Conservation (phyloP, 2,888 invertebrate genomes). For the Lochmaea capreae region DNA sequence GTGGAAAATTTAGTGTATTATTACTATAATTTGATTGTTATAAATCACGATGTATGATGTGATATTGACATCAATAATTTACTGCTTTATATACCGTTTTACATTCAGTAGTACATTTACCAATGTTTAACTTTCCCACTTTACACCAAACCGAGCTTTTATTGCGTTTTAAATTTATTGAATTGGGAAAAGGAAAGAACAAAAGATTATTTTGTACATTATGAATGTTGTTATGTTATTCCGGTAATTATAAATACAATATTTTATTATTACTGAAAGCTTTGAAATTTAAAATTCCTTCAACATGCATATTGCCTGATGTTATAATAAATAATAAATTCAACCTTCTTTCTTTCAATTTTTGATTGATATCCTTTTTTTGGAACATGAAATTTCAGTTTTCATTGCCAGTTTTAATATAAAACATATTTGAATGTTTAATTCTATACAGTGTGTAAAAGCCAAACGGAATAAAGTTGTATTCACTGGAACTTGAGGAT, state of each 20-base stretch:
- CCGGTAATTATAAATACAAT: background rate
- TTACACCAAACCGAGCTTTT: no score
- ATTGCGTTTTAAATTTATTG: background rate
- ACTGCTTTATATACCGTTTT: background rate
- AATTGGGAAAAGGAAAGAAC: background rate
- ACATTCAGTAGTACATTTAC: no score
- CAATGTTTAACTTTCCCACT: no score
- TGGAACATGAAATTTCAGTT: background rate
- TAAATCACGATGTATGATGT: background rate
- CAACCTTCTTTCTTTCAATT: background rate
- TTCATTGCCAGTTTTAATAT: background rate
- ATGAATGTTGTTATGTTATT: background rate
- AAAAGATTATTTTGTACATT: background rate
- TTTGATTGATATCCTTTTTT: background rate
- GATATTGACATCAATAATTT: background rate
- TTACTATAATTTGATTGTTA: background rate
- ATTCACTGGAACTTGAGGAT: no score
- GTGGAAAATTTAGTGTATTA: background rate
- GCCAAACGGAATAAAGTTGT: no score
- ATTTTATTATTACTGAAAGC: background rate
- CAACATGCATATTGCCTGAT: background rate
- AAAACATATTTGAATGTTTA: background rate
- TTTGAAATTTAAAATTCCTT: conserved; percentile 1
- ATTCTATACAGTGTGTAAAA: no score
- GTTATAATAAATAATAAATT: background rate